phyloP scores from a whole-genome alignment of 1,140 invertebrate species.

The Drosophila navojoa region DNA sequence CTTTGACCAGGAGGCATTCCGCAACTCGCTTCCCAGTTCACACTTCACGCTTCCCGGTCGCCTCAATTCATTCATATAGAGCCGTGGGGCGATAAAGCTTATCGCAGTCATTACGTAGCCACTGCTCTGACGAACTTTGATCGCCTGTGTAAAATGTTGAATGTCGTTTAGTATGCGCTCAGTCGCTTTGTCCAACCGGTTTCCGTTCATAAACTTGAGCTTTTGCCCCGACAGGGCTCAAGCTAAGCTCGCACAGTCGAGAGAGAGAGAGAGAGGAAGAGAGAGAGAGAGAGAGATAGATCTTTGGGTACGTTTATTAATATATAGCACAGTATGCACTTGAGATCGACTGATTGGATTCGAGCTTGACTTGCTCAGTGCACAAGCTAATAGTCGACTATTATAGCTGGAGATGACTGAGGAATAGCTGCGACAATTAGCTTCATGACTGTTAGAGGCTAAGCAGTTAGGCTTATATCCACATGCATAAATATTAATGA shows the following conservation, averaged over 20 bases:
- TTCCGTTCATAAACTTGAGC: slow-evolving; percentile 13
- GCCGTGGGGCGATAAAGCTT: slow-evolving; percentile 24
- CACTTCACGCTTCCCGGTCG: not conserved
- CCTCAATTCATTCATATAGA: slow-evolving; percentile 15
- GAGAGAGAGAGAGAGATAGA: too few relatives aligned
- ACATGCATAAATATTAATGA: too few relatives aligned
- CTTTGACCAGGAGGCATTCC: slow-evolving; percentile 16
- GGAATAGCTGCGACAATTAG: not conserved
- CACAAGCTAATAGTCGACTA: not conserved
- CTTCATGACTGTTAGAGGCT: too few relatives aligned
- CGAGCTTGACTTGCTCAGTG: not conserved
- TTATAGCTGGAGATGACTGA: not conserved
- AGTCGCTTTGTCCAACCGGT: not conserved
- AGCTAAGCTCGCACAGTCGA: not conserved
- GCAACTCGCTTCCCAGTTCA: not conserved
- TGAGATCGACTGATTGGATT: not conserved
- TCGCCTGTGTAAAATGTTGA: slow-evolving; percentile 20
- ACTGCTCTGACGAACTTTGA: slow-evolving; percentile 32
- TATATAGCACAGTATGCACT: not conserved
- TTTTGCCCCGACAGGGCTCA: slow-evolving; percentile 2
- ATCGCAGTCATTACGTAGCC: slow-evolving; percentile 46
- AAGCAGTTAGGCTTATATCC: too few relatives aligned
- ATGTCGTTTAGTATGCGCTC: slow-evolving; percentile 1
- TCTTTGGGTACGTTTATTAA: not conserved
- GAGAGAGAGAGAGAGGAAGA: too few relatives aligned